phyloP scores from a whole-genome alignment of 2,797 vertebrate genomes.

The Rhinoraja longicauda region DNA sequence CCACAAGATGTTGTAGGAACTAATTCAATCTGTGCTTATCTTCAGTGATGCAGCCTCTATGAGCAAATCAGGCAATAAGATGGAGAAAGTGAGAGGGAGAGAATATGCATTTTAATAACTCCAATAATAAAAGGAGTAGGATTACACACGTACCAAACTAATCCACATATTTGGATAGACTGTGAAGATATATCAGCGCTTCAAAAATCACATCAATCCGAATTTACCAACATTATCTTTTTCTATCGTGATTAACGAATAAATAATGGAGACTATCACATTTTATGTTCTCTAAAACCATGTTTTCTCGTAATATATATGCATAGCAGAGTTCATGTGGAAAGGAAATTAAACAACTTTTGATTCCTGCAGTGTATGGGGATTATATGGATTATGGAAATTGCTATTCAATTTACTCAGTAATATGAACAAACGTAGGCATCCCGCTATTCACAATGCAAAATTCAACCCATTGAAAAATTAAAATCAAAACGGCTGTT shows the following conservation, averaged over 20 bases:
- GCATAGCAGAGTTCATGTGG: too few species aligned
- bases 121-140: neutral
- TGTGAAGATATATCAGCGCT: neutral
- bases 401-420: too few species aligned
- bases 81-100: too few species aligned
- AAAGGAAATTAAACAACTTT: neutral
- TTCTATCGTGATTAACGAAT: neutral
- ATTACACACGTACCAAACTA: neutral
- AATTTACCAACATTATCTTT: neutral
- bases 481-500: neutral
- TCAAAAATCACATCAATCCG: neutral
- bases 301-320: too few species aligned
- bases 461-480: too few species aligned
- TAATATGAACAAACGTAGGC: too few species aligned
- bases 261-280: neutral
- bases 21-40: neutral
- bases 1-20: neutral
- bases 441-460: too few species aligned
- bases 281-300: too few species aligned
- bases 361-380: neutral
- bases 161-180: neutral
- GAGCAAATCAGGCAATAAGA: too few species aligned
- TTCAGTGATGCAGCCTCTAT: neutral
- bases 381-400: too few species aligned
- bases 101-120: neutral